These are phyloP conservation scores for Charina bottae DNA, from an alignment of 2,113 vertebrate species.

Conservation along the genomic window DNA sequence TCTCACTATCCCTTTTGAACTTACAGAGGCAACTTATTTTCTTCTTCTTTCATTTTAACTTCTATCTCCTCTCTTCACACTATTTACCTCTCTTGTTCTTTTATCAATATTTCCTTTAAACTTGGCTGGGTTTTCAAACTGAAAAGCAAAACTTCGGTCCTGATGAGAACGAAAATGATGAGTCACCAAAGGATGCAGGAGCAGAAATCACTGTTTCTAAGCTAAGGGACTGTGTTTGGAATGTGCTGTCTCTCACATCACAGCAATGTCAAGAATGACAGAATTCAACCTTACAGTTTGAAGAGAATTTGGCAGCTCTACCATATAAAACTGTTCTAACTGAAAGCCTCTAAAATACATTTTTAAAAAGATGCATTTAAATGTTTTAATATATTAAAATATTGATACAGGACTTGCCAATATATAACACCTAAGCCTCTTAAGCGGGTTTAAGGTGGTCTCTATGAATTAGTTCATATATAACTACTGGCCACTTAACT, in stretches of 20 bases:
- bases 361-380: background rate
- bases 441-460: background rate
- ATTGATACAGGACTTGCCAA: background rate
- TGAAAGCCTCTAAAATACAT: background rate
- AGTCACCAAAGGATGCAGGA: constrained; percentile 40
- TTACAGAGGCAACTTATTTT: no score
- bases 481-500: background rate
- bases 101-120: constrained; percentile 29
- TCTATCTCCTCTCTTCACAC: no score
- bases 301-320: background rate
- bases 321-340: background rate
- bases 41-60: no score
- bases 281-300: background rate
- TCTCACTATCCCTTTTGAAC: no score
- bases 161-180: constrained; percentile 36
- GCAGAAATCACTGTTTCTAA: constrained; percentile 18
- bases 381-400: background rate
- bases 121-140: constrained; percentile 39
- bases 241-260: background rate
- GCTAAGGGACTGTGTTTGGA: background rate
- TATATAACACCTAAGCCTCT: background rate
- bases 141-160: constrained; percentile 29
- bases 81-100: no score
- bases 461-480: background rate
- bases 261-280: background rate